A percentile compares a stretch with the other conserved stretches of the same genome.
phyloP scores from a whole-genome alignment of 2,888 invertebrate genomes.

The Trissolcus brochymenae region DNA sequence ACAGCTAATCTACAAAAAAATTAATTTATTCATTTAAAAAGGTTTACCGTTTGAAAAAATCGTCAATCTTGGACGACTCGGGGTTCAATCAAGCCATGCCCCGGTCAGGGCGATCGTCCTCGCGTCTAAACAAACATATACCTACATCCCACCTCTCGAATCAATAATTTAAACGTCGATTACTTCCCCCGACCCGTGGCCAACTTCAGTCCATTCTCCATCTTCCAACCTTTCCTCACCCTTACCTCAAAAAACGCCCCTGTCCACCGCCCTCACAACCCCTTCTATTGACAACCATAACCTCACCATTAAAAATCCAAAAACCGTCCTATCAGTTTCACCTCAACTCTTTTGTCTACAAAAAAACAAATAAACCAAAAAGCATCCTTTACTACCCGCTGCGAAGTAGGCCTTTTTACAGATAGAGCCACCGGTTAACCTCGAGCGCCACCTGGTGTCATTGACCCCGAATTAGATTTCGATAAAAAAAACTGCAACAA shows the following conservation, averaged over 20 bases:
- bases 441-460: too few species aligned
- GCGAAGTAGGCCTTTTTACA: too few species aligned
- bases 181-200: constrained; percentile 18
- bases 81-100: constrained; percentile 9
- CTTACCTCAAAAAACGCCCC: not conserved
- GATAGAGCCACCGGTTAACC: too few species aligned
- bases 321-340: not conserved
- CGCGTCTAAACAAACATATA: constrained; percentile 30
- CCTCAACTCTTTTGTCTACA: too few species aligned
- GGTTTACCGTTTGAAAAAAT: not conserved
- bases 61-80: not conserved
- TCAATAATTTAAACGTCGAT: constrained; percentile 57
- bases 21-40: too few species aligned
- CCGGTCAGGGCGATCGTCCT: constrained; percentile 9
- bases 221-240: not conserved
- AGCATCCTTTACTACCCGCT: too few species aligned
- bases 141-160: constrained; percentile 33
- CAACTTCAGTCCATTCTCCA: constrained; percentile 25
- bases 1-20: too few species aligned
- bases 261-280: too few species aligned
- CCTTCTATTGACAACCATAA: not conserved
- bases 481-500: too few species aligned
- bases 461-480: too few species aligned
- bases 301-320: not conserved
- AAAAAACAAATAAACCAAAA: not conserved